These are phyloP conservation scores for Drosophila melanosoma DNA, from an alignment of 2,888 invertebrate genomes.

Conservation along the genomic window DNA sequence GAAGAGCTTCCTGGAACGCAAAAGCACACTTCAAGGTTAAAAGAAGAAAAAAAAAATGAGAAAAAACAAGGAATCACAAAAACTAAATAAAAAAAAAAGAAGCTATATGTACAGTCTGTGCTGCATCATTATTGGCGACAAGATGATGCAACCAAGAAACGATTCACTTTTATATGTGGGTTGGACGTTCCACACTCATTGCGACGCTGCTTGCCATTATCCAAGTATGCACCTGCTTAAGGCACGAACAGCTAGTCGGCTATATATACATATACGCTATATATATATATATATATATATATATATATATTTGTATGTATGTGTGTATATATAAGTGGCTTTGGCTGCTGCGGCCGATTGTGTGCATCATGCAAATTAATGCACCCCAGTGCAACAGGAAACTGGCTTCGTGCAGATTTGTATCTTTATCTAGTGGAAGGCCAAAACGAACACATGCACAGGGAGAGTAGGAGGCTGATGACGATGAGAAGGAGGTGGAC, in stretches of 20 bases:
- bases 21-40: constrained; percentile 69
- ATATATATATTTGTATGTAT: neutral
- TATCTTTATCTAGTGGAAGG: constrained; percentile 74
- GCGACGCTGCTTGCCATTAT: constrained; percentile 67
- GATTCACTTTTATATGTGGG: constrained; percentile 74
- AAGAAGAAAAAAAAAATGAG: constrained; percentile 28
- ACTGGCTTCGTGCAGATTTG: constrained; percentile 79
- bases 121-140: constrained; percentile 65
- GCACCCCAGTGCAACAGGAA: constrained; percentile 81
- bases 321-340: constrained; percentile 43
- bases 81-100: constrained; percentile 1
- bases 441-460: constrained; percentile 29
- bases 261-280: neutral
- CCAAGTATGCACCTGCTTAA: constrained; percentile 66
- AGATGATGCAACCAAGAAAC: constrained; percentile 46
- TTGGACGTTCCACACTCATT: constrained; percentile 39
- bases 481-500: constrained; percentile 23
- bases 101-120: constrained; percentile 42
- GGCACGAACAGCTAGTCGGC: constrained; percentile 42
- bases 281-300: neutral
- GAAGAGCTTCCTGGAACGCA: constrained; percentile 73
- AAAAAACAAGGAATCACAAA: constrained; percentile 6
- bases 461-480: neutral
- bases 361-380: constrained; percentile 81
- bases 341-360: constrained; percentile 47